phyloP scores from a whole-genome alignment of 2,888 invertebrate genomes.

The Hydraecia micacea region DNA sequence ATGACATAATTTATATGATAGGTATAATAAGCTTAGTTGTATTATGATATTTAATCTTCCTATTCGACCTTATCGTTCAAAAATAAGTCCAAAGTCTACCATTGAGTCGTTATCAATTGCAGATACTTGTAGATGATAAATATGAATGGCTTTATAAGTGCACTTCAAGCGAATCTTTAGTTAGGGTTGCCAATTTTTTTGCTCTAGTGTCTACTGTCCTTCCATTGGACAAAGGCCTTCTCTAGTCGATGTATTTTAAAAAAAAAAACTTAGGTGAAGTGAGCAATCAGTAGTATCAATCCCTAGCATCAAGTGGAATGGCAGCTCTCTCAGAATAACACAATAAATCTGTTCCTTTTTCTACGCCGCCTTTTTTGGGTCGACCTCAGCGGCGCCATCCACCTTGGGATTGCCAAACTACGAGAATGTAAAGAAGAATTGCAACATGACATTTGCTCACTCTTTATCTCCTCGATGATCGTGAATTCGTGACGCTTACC shows the following conservation, averaged over 20 bases:
- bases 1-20: neutral
- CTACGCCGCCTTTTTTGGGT: neutral
- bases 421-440: too few species aligned
- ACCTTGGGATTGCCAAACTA: neutral
- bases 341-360: neutral
- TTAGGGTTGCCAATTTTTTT: slow-evolving; percentile 4
- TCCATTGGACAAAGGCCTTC: too few species aligned
- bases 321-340: too few species aligned
- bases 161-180: neutral
- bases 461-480: neutral
- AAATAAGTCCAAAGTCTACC: slow-evolving; percentile 35
- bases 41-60: neutral
- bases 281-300: too few species aligned
- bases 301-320: too few species aligned
- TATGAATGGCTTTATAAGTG: slow-evolving; percentile 33
- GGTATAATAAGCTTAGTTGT: neutral
- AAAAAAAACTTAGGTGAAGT: too few species aligned
- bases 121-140: slow-evolving; percentile 21
- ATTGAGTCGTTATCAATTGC: slow-evolving; percentile 23
- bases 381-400: neutral
- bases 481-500: neutral
- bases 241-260: too few species aligned
- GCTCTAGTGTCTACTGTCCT: too few species aligned
- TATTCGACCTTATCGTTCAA: slow-evolving; percentile 11
- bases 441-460: neutral